These are phyloP conservation scores for Delphinus delphis DNA, from an alignment of 2,113 vertebrate genomes.

Conservation along the genomic window DNA sequence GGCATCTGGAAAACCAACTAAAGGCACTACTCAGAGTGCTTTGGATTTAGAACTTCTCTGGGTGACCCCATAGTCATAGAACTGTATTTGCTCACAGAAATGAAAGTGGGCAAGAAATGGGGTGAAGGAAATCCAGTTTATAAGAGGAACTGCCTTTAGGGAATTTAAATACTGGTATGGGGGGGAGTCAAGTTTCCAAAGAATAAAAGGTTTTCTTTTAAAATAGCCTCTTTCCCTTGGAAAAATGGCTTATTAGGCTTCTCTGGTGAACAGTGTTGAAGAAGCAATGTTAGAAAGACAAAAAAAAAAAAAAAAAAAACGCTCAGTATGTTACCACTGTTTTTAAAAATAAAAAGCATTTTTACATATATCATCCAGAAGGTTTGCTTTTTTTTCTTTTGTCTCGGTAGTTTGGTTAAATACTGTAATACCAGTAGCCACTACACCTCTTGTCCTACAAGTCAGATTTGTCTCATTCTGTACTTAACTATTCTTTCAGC, in stretches of 20 bases:
- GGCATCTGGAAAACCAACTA: neutral
- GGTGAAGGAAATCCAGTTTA: neutral
- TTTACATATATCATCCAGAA: neutral
- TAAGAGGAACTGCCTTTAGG: neutral
- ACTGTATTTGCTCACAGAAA: conserved; percentile 7
- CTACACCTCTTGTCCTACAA: neutral
- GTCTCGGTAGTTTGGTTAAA: neutral
- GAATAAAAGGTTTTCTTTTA: too few species aligned
- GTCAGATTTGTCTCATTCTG: neutral
- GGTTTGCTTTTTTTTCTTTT: neutral
- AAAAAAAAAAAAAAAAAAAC: neutral
- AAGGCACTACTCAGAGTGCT: neutral
- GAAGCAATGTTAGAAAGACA: too few species aligned
- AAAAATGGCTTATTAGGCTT: neutral
- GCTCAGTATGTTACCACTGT: neutral
- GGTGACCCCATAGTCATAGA: neutral
- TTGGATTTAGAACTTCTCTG: neutral
- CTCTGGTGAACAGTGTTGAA: neutral
- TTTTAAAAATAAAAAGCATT: conserved; percentile 32
- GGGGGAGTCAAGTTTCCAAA: neutral
- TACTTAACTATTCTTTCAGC: neutral
- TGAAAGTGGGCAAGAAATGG: neutral
- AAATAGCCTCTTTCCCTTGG: neutral
- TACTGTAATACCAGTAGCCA: neutral
- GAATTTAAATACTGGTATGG: neutral